Evolutionary conservation across 2,888 invertebrate genomes (phyloP), one percentile per base, ranked within the genome.

Genomic region (Tethea ocularis): DNA sequence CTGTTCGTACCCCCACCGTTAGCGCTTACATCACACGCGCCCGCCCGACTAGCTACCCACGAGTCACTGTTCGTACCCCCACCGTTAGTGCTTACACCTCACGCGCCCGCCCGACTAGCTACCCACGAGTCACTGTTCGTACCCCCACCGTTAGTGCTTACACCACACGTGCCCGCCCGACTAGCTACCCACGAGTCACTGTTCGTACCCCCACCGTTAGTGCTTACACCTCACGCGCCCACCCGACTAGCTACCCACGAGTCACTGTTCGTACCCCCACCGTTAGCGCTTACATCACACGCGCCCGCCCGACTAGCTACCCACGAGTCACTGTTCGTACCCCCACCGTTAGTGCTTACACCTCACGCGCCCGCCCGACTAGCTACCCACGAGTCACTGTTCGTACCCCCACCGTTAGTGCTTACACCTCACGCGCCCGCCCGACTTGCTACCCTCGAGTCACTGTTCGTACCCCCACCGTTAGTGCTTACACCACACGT

Each of bases 101-200:
- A 10, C 38, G 15, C 38, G 11, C 24, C 24, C 24, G n/a, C n/a
- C n/a, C n/a, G n/a, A n/a, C n/a, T n/a, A n/a, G n/a, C n/a, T 24
- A 24, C 24, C 24, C 24, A 24, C 24, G 24, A 24, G 24, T 24
- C 24, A 24, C 24, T 24, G 24, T 24, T 24, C 24, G 24, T 24
- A 24, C 24, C 24, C 24, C 24, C 24, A 24, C 24, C 5, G 24
- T 24, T 24, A 24, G 24, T 24, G 24, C 24, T 24, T 24, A 24
- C 24, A 24, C 63, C 91, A 91, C 82, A 81, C 83, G 67, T 88
- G 90, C 67, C 83, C 86, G 70, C 82, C 84, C 81, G 90, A 89
- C 89, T 89, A 88, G 79, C 66, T 64, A 57, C 62, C 56, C 38
- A 51, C 29, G 1, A 13, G 15, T 38, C 15, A 38, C 38, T n/a